These are phyloP conservation scores for Strigamia crassipes DNA, from an alignment of 2,888 invertebrate genomes.

Conservation along the genomic window DNA sequence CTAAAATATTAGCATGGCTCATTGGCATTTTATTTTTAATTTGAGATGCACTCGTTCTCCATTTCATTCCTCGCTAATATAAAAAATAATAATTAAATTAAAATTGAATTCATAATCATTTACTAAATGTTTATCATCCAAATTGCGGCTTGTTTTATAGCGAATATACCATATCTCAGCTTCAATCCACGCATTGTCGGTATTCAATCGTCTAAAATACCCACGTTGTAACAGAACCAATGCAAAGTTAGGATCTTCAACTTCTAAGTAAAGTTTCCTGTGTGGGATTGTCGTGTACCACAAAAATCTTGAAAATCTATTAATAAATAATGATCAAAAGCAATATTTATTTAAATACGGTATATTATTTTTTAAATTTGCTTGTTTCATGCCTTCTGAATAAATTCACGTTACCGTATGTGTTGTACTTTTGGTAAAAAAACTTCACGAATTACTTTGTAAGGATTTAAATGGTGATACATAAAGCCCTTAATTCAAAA, in stretches of 20 bases:
- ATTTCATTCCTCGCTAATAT: conserved; percentile 8
- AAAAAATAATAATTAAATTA: neutral
- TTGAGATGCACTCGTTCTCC: conserved; percentile 1
- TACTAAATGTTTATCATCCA: conserved; percentile 41
- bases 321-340: neutral
- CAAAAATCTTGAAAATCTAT: conserved; percentile 20
- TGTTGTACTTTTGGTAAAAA: neutral
- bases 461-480: neutral
- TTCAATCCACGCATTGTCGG: conserved; percentile 55
- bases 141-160: conserved; percentile 47
- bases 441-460: neutral
- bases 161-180: conserved; percentile 54
- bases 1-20: conserved; percentile 28
- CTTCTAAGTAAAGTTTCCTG: neutral
- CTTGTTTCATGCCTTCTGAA: conserved; percentile 33
- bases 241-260: conserved; percentile 23
- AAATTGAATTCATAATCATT: neutral
- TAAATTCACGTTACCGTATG: neutral
- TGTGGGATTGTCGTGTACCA: neutral
- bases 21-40: conserved; percentile 26
- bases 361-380: neutral
- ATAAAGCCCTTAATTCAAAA: conserved; percentile 13
- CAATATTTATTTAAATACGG: neutral
- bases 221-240: conserved; percentile 55
- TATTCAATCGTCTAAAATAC: conserved; percentile 59